These are phyloP conservation scores for Paracanthobrama guichenoti DNA, from an alignment of 2,113 vertebrate genomes.

Conservation along the genomic window DNA sequence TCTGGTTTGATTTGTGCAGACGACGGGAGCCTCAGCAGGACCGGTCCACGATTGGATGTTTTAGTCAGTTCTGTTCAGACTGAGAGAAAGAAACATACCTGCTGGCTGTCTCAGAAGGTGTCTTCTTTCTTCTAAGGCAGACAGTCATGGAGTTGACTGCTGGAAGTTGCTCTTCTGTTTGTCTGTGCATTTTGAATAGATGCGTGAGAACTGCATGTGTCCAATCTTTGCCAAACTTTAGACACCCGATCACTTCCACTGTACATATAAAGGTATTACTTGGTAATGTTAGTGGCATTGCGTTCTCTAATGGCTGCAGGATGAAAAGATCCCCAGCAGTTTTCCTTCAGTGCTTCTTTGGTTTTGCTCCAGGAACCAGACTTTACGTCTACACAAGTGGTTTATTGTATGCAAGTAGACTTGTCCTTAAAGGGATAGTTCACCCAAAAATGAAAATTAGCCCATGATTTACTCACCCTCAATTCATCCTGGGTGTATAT, in stretches of 20 bases:
- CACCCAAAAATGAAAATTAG: too few relatives aligned
- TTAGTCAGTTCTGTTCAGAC: slow-evolving; percentile 39
- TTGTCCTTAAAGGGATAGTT: too few relatives aligned
- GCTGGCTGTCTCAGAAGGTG: slow-evolving; percentile 31
- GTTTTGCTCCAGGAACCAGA: background rate
- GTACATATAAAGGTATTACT: background rate
- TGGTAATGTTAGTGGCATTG: background rate
- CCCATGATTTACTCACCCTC: too few relatives aligned
- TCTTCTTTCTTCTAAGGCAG: slow-evolving; percentile 9
- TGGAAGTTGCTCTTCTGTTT: slow-evolving; percentile 18
- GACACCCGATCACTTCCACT: slow-evolving; percentile 25
- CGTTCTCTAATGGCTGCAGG: background rate
- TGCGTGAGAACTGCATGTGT: background rate
- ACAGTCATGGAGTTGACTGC: slow-evolving; percentile 21
- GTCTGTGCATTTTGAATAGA: slow-evolving; percentile 21
- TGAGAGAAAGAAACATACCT: slow-evolving; percentile 3
- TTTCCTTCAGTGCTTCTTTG: background rate
- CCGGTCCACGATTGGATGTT: slow-evolving; percentile 24
- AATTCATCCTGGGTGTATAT: too few relatives aligned
- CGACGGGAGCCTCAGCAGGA: slow-evolving; percentile 1
- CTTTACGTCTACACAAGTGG: background rate
- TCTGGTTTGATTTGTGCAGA: slow-evolving; percentile 34
- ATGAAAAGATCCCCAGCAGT: too few relatives aligned
- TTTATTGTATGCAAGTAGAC: background rate
- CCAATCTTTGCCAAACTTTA: slow-evolving; percentile 33